phyloP scores from a whole-genome alignment of 1,140 invertebrate species.

The Trachymyrmex septentrionalis region DNA sequence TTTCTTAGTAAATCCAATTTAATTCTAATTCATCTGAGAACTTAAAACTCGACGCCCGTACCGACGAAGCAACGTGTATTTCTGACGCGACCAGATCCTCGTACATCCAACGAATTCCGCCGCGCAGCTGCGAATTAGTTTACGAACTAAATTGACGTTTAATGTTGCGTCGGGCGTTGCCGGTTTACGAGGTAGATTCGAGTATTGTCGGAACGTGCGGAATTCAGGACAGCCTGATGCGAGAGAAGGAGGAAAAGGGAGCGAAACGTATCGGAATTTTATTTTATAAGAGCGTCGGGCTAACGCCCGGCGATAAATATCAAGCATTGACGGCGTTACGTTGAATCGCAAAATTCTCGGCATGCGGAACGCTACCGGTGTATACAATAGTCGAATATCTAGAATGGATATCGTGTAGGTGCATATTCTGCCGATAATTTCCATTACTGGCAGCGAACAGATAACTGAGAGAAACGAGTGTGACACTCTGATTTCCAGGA shows the following conservation, averaged over 20 bases:
- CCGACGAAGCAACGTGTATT: neutral
- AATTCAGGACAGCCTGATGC: constrained; percentile 44
- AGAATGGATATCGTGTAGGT: constrained; percentile 42
- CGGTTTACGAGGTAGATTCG: constrained; percentile 51
- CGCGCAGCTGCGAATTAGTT: constrained; percentile 53
- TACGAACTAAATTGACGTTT: constrained; percentile 62
- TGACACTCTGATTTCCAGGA: constrained; percentile 4
- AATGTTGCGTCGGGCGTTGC: constrained; percentile 52
- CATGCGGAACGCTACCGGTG: constrained; percentile 17
- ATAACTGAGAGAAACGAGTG: constrained; percentile 35
- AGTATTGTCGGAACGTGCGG: constrained; percentile 47
- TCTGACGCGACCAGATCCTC: constrained; percentile 28
- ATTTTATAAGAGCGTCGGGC: constrained; percentile 52
- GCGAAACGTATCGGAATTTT: constrained; percentile 57
- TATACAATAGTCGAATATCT: constrained; percentile 49
- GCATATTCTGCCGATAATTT: constrained; percentile 46
- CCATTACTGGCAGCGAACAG: constrained; percentile 49
- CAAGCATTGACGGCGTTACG: constrained; percentile 25
- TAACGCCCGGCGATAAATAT: constrained; percentile 56
- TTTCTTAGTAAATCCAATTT: constrained; percentile 50
- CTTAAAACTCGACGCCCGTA: neutral
- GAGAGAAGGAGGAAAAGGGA: constrained; percentile 29
- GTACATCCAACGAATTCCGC: constrained; percentile 33
- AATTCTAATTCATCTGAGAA: constrained; percentile 31
- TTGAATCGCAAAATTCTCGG: constrained; percentile 57